Conservation (phyloP, 2,797 vertebrate species). For the Alauda arvensis region DNA sequence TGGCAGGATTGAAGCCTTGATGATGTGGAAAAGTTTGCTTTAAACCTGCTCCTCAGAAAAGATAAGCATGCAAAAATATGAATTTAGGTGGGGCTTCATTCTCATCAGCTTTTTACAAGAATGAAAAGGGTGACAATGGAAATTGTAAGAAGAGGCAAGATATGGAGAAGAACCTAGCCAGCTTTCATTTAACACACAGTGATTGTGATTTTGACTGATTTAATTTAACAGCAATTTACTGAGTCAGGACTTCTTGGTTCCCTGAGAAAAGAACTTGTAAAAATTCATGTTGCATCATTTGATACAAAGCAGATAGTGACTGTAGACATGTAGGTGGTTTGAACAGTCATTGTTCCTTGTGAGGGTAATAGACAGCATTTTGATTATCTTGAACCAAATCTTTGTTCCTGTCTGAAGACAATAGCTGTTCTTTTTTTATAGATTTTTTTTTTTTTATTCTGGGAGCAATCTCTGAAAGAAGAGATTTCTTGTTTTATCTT, state of each 20-base stretch:
- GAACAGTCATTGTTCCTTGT: not conserved
- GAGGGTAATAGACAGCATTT: not conserved
- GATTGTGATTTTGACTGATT: not conserved
- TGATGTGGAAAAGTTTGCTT: not conserved
- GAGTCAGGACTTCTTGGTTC: not conserved
- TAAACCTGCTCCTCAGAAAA: not conserved
- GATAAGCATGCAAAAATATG: not conserved
- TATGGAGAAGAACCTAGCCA: not conserved
- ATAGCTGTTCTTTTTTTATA: not conserved
- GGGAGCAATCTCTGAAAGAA: not conserved
- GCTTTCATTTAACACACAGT: not conserved
- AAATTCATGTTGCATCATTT: constrained; percentile 6
- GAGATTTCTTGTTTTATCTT: not conserved
- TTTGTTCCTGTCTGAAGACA: not conserved
- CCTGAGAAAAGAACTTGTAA: not conserved
- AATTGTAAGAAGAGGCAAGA: not conserved
- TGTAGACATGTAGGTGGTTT: not conserved
- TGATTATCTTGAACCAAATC: not conserved
- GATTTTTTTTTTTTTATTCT: no score
- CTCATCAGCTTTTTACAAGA: not conserved
- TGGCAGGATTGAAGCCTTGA: not conserved
- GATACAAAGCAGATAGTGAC: not conserved
- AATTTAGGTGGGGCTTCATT: not conserved
- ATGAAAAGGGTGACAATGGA: not conserved
- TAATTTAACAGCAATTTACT: not conserved